These are phyloP conservation scores for Xyliphius kryptos DNA, from an alignment of 2,113 vertebrate genomes.

Conservation along the genomic window DNA sequence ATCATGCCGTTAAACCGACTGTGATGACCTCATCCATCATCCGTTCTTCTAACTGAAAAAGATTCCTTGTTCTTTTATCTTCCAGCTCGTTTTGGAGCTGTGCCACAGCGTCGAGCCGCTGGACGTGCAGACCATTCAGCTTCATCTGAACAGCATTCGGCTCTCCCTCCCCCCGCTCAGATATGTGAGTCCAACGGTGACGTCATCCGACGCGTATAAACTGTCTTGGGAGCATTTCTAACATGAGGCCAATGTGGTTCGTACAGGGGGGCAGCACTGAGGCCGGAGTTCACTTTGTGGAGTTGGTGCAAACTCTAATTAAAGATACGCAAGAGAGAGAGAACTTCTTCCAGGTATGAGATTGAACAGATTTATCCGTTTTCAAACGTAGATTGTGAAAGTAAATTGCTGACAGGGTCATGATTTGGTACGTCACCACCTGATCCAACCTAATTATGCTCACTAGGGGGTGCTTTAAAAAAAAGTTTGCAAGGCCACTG, in stretches of 20 bases:
- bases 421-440: no score
- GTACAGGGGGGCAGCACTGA: conserved; percentile 7
- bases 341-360: conserved; percentile 37
- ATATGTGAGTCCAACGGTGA: neutral
- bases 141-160: conserved; percentile 29
- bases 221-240: neutral
- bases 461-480: no score
- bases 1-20: no score
- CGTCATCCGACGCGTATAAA: neutral
- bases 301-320: conserved; percentile 28
- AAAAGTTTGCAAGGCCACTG: no score
- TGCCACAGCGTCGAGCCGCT: conserved; percentile 10
- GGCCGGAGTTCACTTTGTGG: conserved; percentile 20
- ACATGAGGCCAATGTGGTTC: neutral
- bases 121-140: conserved; percentile 4
- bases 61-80: neutral
- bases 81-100: conserved; percentile 33
- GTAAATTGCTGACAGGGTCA: no score
- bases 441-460: no score
- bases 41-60: neutral
- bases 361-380: no score
- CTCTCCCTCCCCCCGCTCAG: conserved; percentile 12
- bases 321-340: conserved; percentile 19
- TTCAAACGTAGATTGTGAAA: no score
- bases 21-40: neutral